A percentile compares a stretch with the other conserved stretches of the same genome.
Conservation (phyloP, 1,140 invertebrate genomes). For the Pseudomyrmex gracilis region DNA sequence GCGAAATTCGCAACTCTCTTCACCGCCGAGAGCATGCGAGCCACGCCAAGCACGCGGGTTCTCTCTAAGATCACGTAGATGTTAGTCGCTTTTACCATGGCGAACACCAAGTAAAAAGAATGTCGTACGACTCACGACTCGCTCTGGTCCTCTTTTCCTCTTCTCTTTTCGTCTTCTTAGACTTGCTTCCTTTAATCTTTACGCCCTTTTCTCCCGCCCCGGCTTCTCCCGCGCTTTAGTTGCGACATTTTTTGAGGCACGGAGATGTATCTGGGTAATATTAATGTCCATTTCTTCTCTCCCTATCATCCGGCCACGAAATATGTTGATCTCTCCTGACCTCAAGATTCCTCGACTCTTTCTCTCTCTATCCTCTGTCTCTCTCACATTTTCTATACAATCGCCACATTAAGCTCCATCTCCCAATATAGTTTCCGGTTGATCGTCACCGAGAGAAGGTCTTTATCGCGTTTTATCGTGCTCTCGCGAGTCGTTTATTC, state of each 20-base stretch:
- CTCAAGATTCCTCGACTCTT: background rate
- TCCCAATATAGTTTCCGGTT: slow-evolving; percentile 20
- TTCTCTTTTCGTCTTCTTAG: slow-evolving; percentile 2
- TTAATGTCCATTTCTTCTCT: slow-evolving; percentile 39
- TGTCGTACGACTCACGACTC: slow-evolving; percentile 58
- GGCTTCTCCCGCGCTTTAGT: slow-evolving; percentile 83
- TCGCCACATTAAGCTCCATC: slow-evolving; percentile 67
- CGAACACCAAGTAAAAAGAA: slow-evolving; percentile 71
- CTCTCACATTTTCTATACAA: slow-evolving; percentile 60
- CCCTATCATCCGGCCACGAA: background rate
- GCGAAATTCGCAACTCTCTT: slow-evolving; percentile 13
- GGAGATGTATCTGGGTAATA: slow-evolving; percentile 61
- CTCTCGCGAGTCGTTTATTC: slow-evolving; percentile 53
- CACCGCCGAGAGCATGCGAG: slow-evolving; percentile 55
- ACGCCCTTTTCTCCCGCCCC: slow-evolving; percentile 44
- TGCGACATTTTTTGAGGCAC: slow-evolving; percentile 79
- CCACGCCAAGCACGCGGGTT: slow-evolving; percentile 78
- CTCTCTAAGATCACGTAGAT: slow-evolving; percentile 76
- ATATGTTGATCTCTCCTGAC: no score
- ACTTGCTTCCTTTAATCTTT: slow-evolving; percentile 19
- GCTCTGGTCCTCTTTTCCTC: background rate
- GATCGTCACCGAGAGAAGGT: slow-evolving; percentile 62
- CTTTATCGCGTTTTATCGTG: slow-evolving; percentile 57
- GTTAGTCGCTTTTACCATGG: slow-evolving; percentile 82
- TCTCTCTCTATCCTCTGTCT: slow-evolving; percentile 23